phyloP scores from a whole-genome alignment of 2,888 invertebrate genomes.

The Phortica okadai region DNA sequence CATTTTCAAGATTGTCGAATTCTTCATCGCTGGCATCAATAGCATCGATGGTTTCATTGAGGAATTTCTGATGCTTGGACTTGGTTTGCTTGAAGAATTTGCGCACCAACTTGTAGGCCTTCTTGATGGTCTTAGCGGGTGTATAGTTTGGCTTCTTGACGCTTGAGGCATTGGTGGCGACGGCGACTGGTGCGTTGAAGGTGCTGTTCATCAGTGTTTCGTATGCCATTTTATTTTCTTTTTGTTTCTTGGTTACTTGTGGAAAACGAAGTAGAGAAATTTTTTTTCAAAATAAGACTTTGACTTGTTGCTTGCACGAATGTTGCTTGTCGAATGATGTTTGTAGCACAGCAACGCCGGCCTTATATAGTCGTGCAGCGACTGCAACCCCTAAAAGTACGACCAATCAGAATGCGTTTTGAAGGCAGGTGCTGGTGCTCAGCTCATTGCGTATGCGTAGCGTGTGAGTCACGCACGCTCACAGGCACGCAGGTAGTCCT shows the following conservation, averaged over 20 bases:
- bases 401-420: slow-evolving; percentile 61
- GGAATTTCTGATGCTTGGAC: slow-evolving; percentile 38
- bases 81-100: slow-evolving; percentile 53
- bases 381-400: slow-evolving; percentile 52
- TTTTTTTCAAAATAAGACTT: neutral
- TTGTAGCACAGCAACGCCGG: slow-evolving; percentile 29
- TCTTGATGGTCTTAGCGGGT: slow-evolving; percentile 57
- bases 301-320: slow-evolving; percentile 39
- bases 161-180: slow-evolving; percentile 37
- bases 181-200: slow-evolving; percentile 25
- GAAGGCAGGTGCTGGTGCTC: slow-evolving; percentile 62
- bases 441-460: slow-evolving; percentile 38
- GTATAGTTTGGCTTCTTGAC: slow-evolving; percentile 52
- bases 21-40: slow-evolving; percentile 49
- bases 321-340: slow-evolving; percentile 58
- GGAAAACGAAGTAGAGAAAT: neutral
- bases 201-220: slow-evolving; percentile 56
- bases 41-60: slow-evolving; percentile 19
- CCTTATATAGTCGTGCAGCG: slow-evolving; percentile 60
- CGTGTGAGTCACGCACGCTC: slow-evolving; percentile 43
- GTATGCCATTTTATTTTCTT: slow-evolving; percentile 61
- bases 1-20: slow-evolving; percentile 56
- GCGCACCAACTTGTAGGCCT: slow-evolving; percentile 56
- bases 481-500: slow-evolving; percentile 47
- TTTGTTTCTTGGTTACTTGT: slow-evolving; percentile 33